Percentiles rank a stretch among this genome's conserved stretches.
Evolutionary conservation across 2,888 invertebrate genomes (phyloP).

Genomic region (Sarcophaga rosellei): DNA sequence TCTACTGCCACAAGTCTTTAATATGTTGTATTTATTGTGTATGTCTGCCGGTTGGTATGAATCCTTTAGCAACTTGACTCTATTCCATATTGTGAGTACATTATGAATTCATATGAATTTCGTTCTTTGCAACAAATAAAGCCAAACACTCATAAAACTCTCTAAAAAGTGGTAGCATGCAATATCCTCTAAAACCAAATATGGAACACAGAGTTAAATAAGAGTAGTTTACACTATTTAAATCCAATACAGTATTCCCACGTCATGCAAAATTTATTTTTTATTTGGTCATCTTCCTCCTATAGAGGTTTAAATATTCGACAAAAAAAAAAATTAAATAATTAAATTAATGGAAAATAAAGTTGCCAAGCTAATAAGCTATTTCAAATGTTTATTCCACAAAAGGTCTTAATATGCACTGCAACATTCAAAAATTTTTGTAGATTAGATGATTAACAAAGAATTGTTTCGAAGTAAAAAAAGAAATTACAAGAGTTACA

Average conservation of each 20-base stretch:
- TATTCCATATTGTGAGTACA: conserved; percentile 39
- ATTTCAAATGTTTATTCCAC: too few species aligned
- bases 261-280: background rate
- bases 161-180: conserved; percentile 14
- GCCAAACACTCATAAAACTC: conserved; percentile 24
- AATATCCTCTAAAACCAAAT: conserved; percentile 33
- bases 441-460: too few species aligned
- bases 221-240: conserved; percentile 19
- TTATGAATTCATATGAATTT: conserved; percentile 59
- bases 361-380: too few species aligned
- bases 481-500: too few species aligned
- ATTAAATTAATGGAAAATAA: too few species aligned
- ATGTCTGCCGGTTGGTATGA: conserved; percentile 10
- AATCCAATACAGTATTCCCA: conserved; percentile 1
- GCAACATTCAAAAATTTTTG: too few species aligned
- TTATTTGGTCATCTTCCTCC: too few species aligned
- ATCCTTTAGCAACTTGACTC: conserved; percentile 66
- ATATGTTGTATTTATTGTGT: conserved; percentile 3
- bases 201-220: conserved; percentile 29
- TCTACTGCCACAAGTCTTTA: background rate
- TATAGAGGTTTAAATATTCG: too few species aligned
- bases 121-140: conserved; percentile 26
- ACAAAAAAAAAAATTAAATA: too few species aligned
- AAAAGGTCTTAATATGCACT: too few species aligned
- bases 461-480: too few species aligned